Evolutionary conservation across 2,888 invertebrate species (phyloP).

Genomic region (Busseola fusca): DNA sequence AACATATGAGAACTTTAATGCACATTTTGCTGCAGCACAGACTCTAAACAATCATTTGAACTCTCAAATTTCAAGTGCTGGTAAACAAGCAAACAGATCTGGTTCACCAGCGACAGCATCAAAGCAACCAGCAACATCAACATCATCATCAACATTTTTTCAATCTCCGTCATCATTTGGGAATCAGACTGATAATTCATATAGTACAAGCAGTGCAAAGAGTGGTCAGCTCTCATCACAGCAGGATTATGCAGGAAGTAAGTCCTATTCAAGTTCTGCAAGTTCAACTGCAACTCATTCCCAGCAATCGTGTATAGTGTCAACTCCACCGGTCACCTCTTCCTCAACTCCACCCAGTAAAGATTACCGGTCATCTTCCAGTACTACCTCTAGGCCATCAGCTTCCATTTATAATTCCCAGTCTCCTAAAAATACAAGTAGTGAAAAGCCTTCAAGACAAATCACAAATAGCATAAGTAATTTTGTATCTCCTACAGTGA

Average conservation of each 20-base stretch:
- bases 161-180: slow-evolving; percentile 90
- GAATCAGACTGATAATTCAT: slow-evolving; percentile 89
- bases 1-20: slow-evolving; percentile 92
- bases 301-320: slow-evolving; percentile 93
- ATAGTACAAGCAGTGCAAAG: slow-evolving; percentile 88
- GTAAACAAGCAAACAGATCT: slow-evolving; percentile 88
- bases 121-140: slow-evolving; percentile 86
- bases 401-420: slow-evolving; percentile 83
- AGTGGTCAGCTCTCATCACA: slow-evolving; percentile 87
- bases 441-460: slow-evolving; percentile 79
- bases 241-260: slow-evolving; percentile 89
- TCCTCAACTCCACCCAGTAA: slow-evolving; percentile 88
- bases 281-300: slow-evolving; percentile 88
- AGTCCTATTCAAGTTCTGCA: slow-evolving; percentile 89
- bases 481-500: slow-evolving; percentile 88
- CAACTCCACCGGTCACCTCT: slow-evolving; percentile 89
- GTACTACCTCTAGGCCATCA: slow-evolving; percentile 83
- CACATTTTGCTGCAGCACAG: slow-evolving; percentile 91
- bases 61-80: slow-evolving; percentile 89
- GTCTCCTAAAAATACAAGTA: slow-evolving; percentile 79
- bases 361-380: slow-evolving; percentile 90
- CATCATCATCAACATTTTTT: slow-evolving; percentile 90
- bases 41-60: slow-evolving; percentile 90
- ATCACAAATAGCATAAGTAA: slow-evolving; percentile 80
- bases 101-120: slow-evolving; percentile 88